Evolutionary conservation across 1,140 invertebrate genomes (phyloP).

Genomic region (Hermatobates lingyangjiaoensis): DNA sequence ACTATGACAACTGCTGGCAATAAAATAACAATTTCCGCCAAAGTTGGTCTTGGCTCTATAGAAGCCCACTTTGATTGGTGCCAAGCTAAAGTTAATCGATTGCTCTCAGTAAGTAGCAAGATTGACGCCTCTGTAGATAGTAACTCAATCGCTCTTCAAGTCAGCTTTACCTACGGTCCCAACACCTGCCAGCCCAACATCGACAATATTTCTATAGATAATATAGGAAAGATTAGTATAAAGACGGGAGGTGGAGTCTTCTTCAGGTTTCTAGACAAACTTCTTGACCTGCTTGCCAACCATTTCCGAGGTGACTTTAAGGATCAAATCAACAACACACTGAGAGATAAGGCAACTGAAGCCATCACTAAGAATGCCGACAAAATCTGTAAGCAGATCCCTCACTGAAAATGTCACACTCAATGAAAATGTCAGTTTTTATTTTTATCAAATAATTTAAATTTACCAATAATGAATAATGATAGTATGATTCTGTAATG

Average conservation of each 20-base stretch:
- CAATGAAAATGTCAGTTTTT: too few relatives aligned
- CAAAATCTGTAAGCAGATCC: not conserved
- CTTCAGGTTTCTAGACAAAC: conserved; percentile 7
- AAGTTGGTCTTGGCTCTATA: conserved; percentile 2
- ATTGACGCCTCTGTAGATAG: conserved; percentile 1
- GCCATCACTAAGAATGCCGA: not conserved
- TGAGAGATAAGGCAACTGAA: not conserved
- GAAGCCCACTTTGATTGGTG: not conserved
- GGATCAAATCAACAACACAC: not conserved
- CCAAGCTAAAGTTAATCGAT: conserved; percentile 1
- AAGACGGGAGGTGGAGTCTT: conserved; percentile 6
- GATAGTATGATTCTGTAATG: too few relatives aligned
- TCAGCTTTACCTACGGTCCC: not conserved
- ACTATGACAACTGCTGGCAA: conserved; percentile 7
- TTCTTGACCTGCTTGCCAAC: not conserved
- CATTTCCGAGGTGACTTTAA: not conserved
- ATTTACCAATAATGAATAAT: too few relatives aligned
- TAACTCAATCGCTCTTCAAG: conserved; percentile 6
- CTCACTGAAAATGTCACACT: too few relatives aligned
- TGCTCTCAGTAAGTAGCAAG: conserved; percentile 1
- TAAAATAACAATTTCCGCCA: not conserved
- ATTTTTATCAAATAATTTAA: too few relatives aligned
- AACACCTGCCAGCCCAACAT: conserved; percentile 4
- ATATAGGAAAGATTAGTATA: conserved; percentile 2
- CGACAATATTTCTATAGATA: not conserved